phyloP scores from a whole-genome alignment of 1,140 invertebrate species.

The Mesaphorura yosii region DNA sequence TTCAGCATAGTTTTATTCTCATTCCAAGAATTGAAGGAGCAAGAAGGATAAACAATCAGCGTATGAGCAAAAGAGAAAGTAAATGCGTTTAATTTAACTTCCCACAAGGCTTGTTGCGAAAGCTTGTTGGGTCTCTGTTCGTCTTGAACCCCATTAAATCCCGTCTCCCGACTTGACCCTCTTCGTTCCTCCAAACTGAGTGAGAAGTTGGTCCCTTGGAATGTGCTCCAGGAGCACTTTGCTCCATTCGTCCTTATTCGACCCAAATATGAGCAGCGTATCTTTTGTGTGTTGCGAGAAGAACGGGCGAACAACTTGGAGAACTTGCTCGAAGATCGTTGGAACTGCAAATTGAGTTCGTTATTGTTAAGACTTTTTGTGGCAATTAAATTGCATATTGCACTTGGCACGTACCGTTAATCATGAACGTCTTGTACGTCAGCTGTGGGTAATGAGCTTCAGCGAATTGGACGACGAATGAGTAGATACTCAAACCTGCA shows the following conservation, averaged over 20 bases:
- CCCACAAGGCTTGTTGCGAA: too few species aligned
- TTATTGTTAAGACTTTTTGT: too few species aligned
- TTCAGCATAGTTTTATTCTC: too few species aligned
- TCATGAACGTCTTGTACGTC: background rate
- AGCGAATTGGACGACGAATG: too few species aligned
- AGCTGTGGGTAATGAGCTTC: background rate
- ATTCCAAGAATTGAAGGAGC: too few species aligned
- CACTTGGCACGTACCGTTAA: background rate
- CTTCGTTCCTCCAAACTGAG: slow-evolving; percentile 1
- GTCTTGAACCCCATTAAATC: too few species aligned
- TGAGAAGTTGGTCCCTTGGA: background rate
- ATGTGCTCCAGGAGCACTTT: background rate
- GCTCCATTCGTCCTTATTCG: background rate
- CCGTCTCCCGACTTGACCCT: background rate
- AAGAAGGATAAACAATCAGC: too few species aligned
- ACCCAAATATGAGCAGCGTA: background rate
- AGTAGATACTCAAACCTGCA: background rate
- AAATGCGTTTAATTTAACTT: too few species aligned
- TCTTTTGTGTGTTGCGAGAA: background rate
- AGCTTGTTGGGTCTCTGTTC: too few species aligned
- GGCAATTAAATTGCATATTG: too few species aligned
- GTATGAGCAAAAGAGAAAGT: too few species aligned
- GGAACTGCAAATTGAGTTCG: slow-evolving; percentile 5
- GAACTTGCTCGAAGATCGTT: background rate
- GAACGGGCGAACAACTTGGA: background rate